These are phyloP conservation scores for Steromphala cineraria DNA, from an alignment of 2,888 invertebrate genomes.

Conservation along the genomic window DNA sequence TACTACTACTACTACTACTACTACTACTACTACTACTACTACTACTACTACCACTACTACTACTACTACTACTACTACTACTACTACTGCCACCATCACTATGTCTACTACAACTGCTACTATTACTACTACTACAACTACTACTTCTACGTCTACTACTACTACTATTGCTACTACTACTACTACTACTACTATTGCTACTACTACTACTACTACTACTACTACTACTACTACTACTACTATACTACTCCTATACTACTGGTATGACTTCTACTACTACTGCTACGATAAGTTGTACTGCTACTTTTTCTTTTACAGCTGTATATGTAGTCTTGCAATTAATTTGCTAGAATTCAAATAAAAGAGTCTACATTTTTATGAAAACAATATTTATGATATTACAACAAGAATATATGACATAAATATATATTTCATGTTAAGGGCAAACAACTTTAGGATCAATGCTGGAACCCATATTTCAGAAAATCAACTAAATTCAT, in stretches of 20 bases:
- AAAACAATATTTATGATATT: no score
- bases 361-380: no score
- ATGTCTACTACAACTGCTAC: not conserved
- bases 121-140: slow-evolving; percentile 9
- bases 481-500: no score
- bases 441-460: no score
- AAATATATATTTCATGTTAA: no score
- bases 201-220: not conserved
- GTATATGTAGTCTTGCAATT: no score
- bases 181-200: not conserved
- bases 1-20: not conserved
- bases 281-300: no score
- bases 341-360: no score
- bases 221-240: slow-evolving; percentile 15
- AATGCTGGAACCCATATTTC: no score
- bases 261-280: no score
- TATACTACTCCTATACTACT: not conserved
- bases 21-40: not conserved
- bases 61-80: not conserved
- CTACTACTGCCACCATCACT: slow-evolving; percentile 1
- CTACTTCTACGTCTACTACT: slow-evolving; percentile 19
- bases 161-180: slow-evolving; percentile 20
- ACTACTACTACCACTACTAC: not conserved
- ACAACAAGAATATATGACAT: no score
- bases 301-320: no score